Evolutionary conservation across 2,113 vertebrate species (phyloP), one percentile per base, ranked within the genome.

Genomic region (Pyrgilauda ruficollis): DNA sequence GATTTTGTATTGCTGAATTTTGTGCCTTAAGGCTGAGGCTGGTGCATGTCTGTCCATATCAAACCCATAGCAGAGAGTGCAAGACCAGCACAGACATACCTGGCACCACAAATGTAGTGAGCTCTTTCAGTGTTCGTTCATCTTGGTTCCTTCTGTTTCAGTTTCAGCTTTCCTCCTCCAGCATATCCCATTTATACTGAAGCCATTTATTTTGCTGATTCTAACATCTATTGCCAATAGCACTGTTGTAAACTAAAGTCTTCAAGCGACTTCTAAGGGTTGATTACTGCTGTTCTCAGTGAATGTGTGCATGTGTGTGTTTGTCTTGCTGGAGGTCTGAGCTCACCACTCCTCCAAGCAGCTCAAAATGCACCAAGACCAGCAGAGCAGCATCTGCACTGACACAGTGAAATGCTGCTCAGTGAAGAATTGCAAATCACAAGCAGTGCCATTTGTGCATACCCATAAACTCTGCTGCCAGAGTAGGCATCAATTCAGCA

Each of bases 331-430:
- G 33, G 23, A 94, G 55, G 59, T 39, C 58, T 78, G 55, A 87
- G 89, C 46, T 35, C 9, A 24, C 33, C 23, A 8, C 47, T 87
- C 43, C 84, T 94, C n/a, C 37, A 92, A 76, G 47, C 52, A 88
- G 39, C 62, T 70, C 1, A 0, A n/a, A 47, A 59, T 80, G 31
- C 44, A 66, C 23, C 61, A 80, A 47, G 76, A 55, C 44, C 74
- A 90, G 62, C 49, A 74, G 53, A 95, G 67, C 69, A 94, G 30
- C 13, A 41, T 69, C 80, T 93, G 58, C 61, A 24, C 62, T 90
- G 69, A 82, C 22, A 47, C 35, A 68, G 75, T 46, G 43, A 93
- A 96, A 61, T 64, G 41, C 21, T 91, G 17, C 72, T 66, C 64
- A 93, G 30, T 64, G 72, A 94, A 68, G 46, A 53, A 83, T 35